These are phyloP conservation scores for Drosophila conformis DNA, from an alignment of 2,888 invertebrate genomes.

Conservation along the genomic window DNA sequence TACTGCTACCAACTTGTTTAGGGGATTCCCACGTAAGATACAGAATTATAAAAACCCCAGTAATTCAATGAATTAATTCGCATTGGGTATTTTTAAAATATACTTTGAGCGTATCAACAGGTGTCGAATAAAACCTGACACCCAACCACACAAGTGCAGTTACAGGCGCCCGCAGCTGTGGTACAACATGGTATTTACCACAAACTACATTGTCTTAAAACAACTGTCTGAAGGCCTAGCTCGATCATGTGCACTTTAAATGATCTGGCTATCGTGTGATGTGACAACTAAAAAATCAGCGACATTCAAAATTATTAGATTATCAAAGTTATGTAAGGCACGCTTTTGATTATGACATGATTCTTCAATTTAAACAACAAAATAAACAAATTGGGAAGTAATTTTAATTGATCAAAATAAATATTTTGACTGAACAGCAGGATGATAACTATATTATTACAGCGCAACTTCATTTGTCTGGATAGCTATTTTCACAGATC, in stretches of 20 bases:
- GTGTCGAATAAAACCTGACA: slow-evolving; percentile 31
- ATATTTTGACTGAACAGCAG: neutral
- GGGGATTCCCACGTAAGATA: slow-evolving; percentile 36
- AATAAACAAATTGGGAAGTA: neutral
- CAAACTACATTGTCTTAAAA: slow-evolving; percentile 14
- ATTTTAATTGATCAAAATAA: neutral
- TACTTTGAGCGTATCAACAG: slow-evolving; percentile 14
- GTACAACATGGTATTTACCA: slow-evolving; percentile 13
- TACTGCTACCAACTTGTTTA: neutral
- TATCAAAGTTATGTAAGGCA: neutral
- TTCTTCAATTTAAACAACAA: neutral
- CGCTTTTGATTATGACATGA: neutral
- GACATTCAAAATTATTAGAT: neutral
- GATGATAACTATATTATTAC: neutral
- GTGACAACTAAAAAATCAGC: slow-evolving; percentile 7
- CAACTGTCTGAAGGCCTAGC: slow-evolving; percentile 24
- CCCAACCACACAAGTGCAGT: slow-evolving; percentile 30
- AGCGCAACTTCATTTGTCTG: neutral
- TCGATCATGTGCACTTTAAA: slow-evolving; percentile 47
- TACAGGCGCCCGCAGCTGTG: neutral
- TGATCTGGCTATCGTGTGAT: slow-evolving; percentile 48
- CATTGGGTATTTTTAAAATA: slow-evolving; percentile 12
- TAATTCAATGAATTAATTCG: slow-evolving; percentile 18
- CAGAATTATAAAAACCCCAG: neutral
- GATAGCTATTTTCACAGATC: neutral